A percentile compares a stretch with the other conserved stretches of the same genome.
phyloP scores from a whole-genome alignment of 2,797 vertebrate species.

The Danio choprae region DNA sequence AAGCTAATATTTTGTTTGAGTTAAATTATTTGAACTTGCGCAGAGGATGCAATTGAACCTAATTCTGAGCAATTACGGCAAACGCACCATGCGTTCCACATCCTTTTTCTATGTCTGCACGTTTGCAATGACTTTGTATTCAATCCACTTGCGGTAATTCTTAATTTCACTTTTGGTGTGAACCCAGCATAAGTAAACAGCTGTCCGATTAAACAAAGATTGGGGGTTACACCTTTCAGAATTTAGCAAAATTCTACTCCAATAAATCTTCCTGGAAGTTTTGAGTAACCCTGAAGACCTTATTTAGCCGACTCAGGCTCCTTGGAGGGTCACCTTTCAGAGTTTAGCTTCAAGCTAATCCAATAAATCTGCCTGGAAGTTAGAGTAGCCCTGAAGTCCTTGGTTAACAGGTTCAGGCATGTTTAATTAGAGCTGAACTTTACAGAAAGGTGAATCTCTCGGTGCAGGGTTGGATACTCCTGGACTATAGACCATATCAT shows the following conservation, averaged over 20 bases:
- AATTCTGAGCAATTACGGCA: too few relatives aligned
- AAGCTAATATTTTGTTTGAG: too few relatives aligned
- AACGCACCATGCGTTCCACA: too few relatives aligned
- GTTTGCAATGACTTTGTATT: too few relatives aligned
- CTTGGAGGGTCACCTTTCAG: neutral
- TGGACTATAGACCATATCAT: neutral
- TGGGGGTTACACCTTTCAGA: neutral
- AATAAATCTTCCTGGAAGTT: neutral
- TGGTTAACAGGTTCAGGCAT: neutral
- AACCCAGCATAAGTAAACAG: too few relatives aligned
- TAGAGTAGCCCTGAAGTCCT: neutral
- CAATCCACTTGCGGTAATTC: too few relatives aligned
- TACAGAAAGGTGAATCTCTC: neutral
- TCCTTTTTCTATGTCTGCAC: too few relatives aligned
- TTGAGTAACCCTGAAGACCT: neutral
- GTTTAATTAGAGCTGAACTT: slow-evolving; percentile 4
- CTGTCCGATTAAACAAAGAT: neutral
- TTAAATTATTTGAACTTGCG: too few relatives aligned
- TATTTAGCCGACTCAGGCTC: neutral
- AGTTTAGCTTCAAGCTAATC: slow-evolving; percentile 2
- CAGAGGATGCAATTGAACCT: too few relatives aligned
- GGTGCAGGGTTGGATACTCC: neutral
- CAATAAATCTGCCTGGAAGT: neutral
- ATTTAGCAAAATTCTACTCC: neutral
- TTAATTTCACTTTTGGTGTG: too few relatives aligned